Evolutionary conservation across 2,113 vertebrate genomes (phyloP).

Genomic region (Puma concolor): DNA sequence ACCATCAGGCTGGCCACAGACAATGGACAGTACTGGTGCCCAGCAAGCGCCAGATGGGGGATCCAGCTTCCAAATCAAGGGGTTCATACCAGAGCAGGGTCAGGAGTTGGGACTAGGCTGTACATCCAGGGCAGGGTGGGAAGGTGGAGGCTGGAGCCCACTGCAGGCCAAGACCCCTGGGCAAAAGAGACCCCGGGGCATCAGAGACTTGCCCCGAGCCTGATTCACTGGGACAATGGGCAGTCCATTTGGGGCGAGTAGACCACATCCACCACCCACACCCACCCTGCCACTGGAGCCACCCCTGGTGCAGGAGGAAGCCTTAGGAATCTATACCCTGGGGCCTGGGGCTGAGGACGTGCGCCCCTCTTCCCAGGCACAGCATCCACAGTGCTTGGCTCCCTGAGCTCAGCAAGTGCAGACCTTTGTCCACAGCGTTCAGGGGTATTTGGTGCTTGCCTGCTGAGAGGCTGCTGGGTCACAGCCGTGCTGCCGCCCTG

Average conservation of each 20-base stretch:
- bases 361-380: not conserved
- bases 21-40: not conserved
- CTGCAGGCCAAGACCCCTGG: not conserved
- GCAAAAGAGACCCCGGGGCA: too few relatives aligned
- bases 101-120: fast-evolving
- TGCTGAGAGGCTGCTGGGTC: not conserved
- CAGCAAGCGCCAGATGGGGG: not conserved
- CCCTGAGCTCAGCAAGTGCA: not conserved
- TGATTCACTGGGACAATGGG: not conserved
- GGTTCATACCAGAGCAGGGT: not conserved
- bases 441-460: not conserved
- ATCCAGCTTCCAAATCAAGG: not conserved
- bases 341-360: not conserved
- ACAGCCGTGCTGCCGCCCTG: not conserved
- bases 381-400: not conserved
- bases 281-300: not conserved
- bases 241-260: not conserved
- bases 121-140: too few relatives aligned
- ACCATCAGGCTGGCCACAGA: not conserved
- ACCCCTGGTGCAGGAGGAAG: not conserved
- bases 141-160: not conserved
- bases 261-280: too few relatives aligned
- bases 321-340: not conserved
- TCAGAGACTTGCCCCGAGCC: not conserved
- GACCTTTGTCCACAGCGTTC: not conserved